Conservation (phyloP, 2,888 invertebrate genomes). For the Apeira syringaria region DNA sequence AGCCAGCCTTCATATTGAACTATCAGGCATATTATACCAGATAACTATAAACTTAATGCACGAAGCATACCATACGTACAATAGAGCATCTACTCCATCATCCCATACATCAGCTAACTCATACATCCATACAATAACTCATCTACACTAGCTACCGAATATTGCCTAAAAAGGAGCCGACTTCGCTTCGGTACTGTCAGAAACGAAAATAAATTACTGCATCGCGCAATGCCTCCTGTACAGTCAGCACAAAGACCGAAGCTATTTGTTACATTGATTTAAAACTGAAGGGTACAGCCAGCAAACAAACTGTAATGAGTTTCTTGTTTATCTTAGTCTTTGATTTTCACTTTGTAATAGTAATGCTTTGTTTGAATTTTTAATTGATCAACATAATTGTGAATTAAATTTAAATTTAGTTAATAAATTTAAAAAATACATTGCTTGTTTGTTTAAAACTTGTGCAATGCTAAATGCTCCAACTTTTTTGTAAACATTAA, state of each 20-base stretch:
- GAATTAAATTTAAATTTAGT: too few relatives aligned
- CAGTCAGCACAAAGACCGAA: conserved; percentile 58
- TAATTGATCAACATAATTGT: too few relatives aligned
- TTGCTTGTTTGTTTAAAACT: too few relatives aligned
- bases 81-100: neutral
- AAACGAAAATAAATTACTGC: conserved; percentile 68
- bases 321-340: too few relatives aligned
- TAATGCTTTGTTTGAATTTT: too few relatives aligned
- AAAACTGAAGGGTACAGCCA: conserved; percentile 56
- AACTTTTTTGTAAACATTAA: too few relatives aligned
- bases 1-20: too few relatives aligned
- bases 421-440: too few relatives aligned
- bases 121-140: conserved; percentile 24
- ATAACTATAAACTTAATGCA: too few relatives aligned
- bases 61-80: neutral
- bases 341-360: too few relatives aligned
- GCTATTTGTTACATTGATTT: conserved; percentile 71
- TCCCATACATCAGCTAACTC: conserved; percentile 12
- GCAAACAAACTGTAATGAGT: conserved; percentile 37
- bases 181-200: conserved; percentile 49
- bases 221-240: conserved; percentile 51
- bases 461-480: too few relatives aligned
- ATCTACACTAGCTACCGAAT: conserved; percentile 30
- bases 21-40: too few relatives aligned
- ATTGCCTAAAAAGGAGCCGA: conserved; percentile 24